Evolutionary conservation across 2,113 vertebrate species (phyloP).

Genomic region (Scartelaos histophorus): DNA sequence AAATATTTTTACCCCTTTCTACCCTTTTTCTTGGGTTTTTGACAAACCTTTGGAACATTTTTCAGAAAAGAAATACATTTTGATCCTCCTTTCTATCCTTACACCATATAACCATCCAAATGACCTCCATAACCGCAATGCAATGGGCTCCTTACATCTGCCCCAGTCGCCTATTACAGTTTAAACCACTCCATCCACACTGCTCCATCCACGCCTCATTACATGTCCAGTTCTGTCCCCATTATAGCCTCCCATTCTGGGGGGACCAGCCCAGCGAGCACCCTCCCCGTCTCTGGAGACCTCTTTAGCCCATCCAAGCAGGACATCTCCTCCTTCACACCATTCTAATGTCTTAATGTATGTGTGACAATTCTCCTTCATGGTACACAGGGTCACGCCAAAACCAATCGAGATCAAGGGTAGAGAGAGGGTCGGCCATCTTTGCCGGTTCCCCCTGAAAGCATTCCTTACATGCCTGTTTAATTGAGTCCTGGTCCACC

Average conservation of each 20-base stretch:
- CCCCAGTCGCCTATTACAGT: constrained; percentile 33
- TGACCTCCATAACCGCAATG: constrained; percentile 9
- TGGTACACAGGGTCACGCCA: constrained; percentile 58
- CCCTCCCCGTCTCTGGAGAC: constrained; percentile 48
- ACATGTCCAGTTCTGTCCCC: constrained; percentile 33
- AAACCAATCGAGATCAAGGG: constrained; percentile 73
- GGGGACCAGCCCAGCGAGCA: constrained; percentile 27
- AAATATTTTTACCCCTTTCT: too few species aligned
- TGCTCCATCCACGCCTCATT: constrained; percentile 54
- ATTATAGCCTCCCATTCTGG: constrained; percentile 46
- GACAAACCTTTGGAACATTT: not conserved
- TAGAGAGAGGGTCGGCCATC: constrained; percentile 64
- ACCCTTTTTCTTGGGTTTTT: too few species aligned
- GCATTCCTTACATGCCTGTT: constrained; percentile 75
- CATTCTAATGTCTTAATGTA: constrained; percentile 30
- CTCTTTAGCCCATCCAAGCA: constrained; percentile 55
- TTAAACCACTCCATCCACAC: constrained; percentile 45
- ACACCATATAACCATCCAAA: constrained; percentile 10
- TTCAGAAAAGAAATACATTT: not conserved
- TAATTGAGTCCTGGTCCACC: constrained; percentile 75
- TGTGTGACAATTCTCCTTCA: constrained; percentile 63
- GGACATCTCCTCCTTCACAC: constrained; percentile 77
- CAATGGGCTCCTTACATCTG: constrained; percentile 26
- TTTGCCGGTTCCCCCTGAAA: constrained; percentile 71
- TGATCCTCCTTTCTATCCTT: not conserved